phyloP scores from a whole-genome alignment of 2,888 invertebrate genomes.

The Scaeva pyrastri region DNA sequence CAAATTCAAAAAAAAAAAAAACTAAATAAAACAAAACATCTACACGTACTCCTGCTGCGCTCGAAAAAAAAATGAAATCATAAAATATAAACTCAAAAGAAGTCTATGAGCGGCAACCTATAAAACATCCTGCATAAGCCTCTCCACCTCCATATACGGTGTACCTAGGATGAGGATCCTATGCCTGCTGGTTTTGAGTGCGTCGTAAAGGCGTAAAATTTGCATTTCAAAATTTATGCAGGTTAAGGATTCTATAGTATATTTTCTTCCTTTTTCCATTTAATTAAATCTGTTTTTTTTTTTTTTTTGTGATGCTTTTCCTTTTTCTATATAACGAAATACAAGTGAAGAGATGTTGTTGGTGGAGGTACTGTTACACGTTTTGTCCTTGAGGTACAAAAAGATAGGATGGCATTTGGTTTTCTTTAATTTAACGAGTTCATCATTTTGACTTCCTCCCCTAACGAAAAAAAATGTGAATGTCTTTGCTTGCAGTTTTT shows the following conservation, averaged over 20 bases:
- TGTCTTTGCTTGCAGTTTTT: conserved; percentile 17
- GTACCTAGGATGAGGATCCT: neutral
- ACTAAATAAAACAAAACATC: conserved; percentile 29
- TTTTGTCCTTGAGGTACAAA: conserved; percentile 64
- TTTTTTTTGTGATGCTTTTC: conserved; percentile 19
- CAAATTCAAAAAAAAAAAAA: neutral
- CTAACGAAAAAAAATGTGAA: neutral
- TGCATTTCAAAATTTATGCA: conserved; percentile 72
- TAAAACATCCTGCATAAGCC: conserved; percentile 25
- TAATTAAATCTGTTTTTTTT: conserved; percentile 66
- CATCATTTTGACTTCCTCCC: conserved; percentile 54
- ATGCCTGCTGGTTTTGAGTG: conserved; percentile 60
- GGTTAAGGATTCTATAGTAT: conserved; percentile 28
- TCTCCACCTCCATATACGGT: neutral
- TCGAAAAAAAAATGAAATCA: conserved; percentile 8
- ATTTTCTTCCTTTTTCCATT: conserved; percentile 47
- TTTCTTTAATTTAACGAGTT: conserved; percentile 69
- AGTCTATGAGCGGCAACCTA: conserved; percentile 31
- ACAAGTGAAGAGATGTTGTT: conserved; percentile 20
- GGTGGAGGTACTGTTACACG: neutral
- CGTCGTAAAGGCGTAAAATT: conserved; percentile 71
- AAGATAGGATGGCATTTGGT: conserved; percentile 65
- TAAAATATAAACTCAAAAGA: conserved; percentile 31
- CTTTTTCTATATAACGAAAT: conserved; percentile 27
- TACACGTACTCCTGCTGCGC: neutral